Conservation (phyloP, 2,797 vertebrate species). For the Aeoliscus strigatus region DNA sequence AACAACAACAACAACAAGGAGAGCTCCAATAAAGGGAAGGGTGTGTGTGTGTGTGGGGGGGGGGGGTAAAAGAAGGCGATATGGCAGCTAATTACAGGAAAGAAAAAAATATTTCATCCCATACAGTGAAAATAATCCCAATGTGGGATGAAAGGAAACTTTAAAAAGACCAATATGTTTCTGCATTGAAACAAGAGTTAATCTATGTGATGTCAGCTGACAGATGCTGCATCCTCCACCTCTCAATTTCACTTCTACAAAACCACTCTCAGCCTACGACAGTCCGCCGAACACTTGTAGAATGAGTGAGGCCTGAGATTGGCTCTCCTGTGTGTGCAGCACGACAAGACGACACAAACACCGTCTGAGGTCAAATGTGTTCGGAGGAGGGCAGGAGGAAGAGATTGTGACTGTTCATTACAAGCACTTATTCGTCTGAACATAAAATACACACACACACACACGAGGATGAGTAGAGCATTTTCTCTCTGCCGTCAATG, state of each 20-base stretch:
- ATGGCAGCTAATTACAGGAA: conserved; percentile 65
- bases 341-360: too few species aligned
- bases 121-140: conserved; percentile 53
- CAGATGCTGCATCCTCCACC: not conserved
- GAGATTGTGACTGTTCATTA: conserved; percentile 38
- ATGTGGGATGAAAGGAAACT: conserved; percentile 30
- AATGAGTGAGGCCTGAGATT: too few species aligned
- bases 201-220: conserved; percentile 43
- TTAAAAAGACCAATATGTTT: conserved; percentile 39
- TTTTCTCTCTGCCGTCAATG: conserved; percentile 31
- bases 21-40: conserved; percentile 37
- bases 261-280: conserved; percentile 7
- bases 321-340: too few species aligned
- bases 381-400: conserved; percentile 26
- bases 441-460: conserved; percentile 52
- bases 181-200: conserved; percentile 33
- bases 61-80: conserved; percentile 52
- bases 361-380: too few species aligned
- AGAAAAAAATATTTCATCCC: conserved; percentile 49
- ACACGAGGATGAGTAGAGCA: conserved; percentile 25
- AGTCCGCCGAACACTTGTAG: too few species aligned
- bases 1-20: conserved; percentile 32
- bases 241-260: conserved; percentile 9
- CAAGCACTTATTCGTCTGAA: conserved; percentile 39
- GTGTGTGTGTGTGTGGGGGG: too few species aligned